phyloP scores from a whole-genome alignment of 2,797 vertebrate genomes.

The Sylvilagus floridanus region DNA sequence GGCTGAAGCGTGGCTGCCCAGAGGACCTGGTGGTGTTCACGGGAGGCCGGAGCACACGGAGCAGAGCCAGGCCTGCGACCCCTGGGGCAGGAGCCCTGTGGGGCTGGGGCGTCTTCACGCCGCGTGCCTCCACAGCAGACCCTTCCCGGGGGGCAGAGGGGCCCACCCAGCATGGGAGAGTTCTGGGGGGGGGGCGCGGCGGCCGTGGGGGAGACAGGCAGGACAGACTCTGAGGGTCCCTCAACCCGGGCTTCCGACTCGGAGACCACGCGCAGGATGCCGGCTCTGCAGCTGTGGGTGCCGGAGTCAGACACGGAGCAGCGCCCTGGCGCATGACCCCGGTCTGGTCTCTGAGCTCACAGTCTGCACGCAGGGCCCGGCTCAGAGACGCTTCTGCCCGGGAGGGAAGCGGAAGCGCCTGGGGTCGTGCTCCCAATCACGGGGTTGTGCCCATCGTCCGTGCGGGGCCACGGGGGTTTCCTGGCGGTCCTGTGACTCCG shows the following conservation, averaged over 20 bases:
- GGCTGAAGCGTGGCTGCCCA: too few relatives aligned
- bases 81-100: rapidly evolving
- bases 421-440: too few relatives aligned
- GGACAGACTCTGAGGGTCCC: rapidly evolving
- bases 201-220: neutral
- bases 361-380: rapidly evolving
- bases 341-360: neutral
- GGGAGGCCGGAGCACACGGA: neutral
- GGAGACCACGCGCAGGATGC: rapidly evolving
- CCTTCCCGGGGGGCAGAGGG: neutral
- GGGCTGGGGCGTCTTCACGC: neutral
- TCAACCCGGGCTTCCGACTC: neutral
- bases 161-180: rapidly evolving
- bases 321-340: rapidly evolving
- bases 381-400: neutral
- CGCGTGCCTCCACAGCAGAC: neutral
- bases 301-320: neutral
- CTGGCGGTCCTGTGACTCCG: neutral
- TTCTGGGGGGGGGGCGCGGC: rapidly evolving
- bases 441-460: rapidly evolving
- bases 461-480: neutral
- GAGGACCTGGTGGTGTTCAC: rapidly evolving
- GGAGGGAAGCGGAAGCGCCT: neutral
- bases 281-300: rapidly evolving
- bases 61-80: rapidly evolving